Percentiles rank a stretch among this genome's conserved stretches.
Evolutionary conservation across 2,888 invertebrate genomes (phyloP).

Genomic region (Gandaritis pyraliata): DNA sequence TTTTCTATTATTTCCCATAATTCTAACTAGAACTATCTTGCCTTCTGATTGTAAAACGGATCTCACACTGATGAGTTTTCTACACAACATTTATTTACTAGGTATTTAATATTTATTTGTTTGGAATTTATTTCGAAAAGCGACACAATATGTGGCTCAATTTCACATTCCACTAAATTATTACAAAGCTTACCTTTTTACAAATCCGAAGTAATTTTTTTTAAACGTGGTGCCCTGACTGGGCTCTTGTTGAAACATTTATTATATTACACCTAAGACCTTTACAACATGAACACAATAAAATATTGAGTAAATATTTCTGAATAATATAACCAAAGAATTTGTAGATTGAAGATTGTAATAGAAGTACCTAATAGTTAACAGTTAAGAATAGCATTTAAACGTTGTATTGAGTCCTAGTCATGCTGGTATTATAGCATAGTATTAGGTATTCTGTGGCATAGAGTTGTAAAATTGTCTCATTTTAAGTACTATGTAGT

Average conservation of each 20-base stretch:
- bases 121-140: conserved; percentile 6
- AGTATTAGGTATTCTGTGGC: too few species aligned
- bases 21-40: conserved; percentile 17
- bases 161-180: conserved; percentile 38
- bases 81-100: not conserved
- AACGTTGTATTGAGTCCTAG: conserved; percentile 38
- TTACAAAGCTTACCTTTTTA: conserved; percentile 12
- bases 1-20: too few species aligned
- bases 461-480: conserved; percentile 39
- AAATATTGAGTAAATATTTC: conserved; percentile 12
- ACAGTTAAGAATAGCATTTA: conserved; percentile 31
- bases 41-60: conserved; percentile 1
- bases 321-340: conserved; percentile 37
- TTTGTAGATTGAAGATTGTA: conserved; percentile 26
- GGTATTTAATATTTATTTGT: not conserved
- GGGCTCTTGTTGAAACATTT: too few species aligned
- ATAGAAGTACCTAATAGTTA: conserved; percentile 15
- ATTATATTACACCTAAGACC: too few species aligned
- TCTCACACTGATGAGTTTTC: too few species aligned
- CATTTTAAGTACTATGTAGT: conserved; percentile 37
- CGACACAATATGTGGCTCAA: conserved; percentile 23
- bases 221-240: too few species aligned
- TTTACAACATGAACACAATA: too few species aligned
- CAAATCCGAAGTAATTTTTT: conserved; percentile 13
- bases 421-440: conserved; percentile 34